Base-by-base conservation (phyloP, 2,888 invertebrate genomes). In the Oscheius sp. region DNA sequence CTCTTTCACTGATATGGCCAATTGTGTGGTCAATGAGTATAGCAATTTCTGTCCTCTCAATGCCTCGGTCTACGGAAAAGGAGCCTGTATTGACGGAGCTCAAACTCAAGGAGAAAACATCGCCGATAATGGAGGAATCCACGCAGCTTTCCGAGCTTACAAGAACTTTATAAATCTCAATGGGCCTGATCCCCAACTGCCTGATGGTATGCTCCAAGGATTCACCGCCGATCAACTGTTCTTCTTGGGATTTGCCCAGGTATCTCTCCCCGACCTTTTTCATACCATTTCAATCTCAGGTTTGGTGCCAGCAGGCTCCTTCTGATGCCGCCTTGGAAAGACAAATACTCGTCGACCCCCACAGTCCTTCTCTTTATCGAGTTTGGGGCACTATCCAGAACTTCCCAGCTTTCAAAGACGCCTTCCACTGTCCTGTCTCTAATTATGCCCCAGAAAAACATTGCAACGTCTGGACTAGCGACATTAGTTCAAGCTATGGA, bases 71-170 rank as follows among this genome's bases (percentile, higher is more conserved):
- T 82, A 74, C 35, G 76, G 75, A 41, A 21, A 29, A 1, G 76
- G 72, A 12, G 75, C 79, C 5, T 73, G 78, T 9, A 46, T 64
- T 7, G 84, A 85, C 82, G 91, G 92, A 1, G 86, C 88, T 1
- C 88, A 88, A 53, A 92, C 91, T 2, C 88, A 91, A 45, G 91
- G 91, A 18, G 91, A 91, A 85, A 91, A 91, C 83, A 91, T 91
- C 72, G 91, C 91, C 1, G 91, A 64, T 27, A 64, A 64, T 25
- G 64, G 64, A 46, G 64, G 90, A 5, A 87, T 87, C 53, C 85
- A 85, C 63, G 79, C 87, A 2, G 85, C 87, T 0, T 87, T 75
- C 78, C 77, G 83, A 35, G 86, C 87, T 13, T 85, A 85, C 74
- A 79, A 82, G 46, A 81, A 81, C 58, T 81, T 78, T 53, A 76